Evolutionary conservation across 2,797 vertebrate genomes (phyloP).

Genomic region (Lagodon rhomboides): DNA sequence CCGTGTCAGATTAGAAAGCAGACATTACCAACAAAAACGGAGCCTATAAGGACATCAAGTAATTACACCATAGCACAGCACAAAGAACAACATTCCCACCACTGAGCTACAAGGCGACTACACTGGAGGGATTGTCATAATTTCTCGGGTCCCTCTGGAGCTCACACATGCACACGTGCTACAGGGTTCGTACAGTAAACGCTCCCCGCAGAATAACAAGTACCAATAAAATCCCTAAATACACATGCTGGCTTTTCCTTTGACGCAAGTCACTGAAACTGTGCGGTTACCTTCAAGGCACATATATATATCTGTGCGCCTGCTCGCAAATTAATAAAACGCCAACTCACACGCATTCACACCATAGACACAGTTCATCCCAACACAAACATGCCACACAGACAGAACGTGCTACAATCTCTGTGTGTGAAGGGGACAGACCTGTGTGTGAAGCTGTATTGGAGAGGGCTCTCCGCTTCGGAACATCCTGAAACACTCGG

Average conservation of each 20-base stretch:
- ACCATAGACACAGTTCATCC: slow-evolving; percentile 80
- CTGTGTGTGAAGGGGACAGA: slow-evolving; percentile 91
- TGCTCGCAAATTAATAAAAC: slow-evolving; percentile 67
- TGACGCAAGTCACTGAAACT: slow-evolving; percentile 78
- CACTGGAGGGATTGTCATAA: slow-evolving; percentile 56
- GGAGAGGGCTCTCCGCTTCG: slow-evolving; percentile 98
- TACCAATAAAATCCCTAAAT: slow-evolving; percentile 80
- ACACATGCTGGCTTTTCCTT: slow-evolving; percentile 78
- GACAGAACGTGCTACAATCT: slow-evolving; percentile 85
- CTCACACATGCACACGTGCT: slow-evolving; percentile 78
- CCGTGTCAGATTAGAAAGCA: slow-evolving; percentile 50
- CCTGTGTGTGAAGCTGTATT: slow-evolving; percentile 97
- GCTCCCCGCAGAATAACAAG: slow-evolving; percentile 77
- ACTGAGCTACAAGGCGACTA: slow-evolving; percentile 63
- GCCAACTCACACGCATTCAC: slow-evolving; percentile 64
- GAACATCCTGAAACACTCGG: slow-evolving; percentile 98
- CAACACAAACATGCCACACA: slow-evolving; percentile 88
- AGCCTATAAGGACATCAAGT: slow-evolving; percentile 39
- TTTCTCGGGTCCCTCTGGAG: slow-evolving; percentile 65
- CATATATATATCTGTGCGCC: slow-evolving; percentile 66
- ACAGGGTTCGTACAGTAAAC: slow-evolving; percentile 67
- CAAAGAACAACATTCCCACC: slow-evolving; percentile 75
- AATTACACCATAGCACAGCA: slow-evolving; percentile 64
- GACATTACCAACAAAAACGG: slow-evolving; percentile 33
- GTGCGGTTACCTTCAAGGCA: slow-evolving; percentile 70